Base-by-base conservation (phyloP, 2,888 invertebrate species). In the Mimachlamys varia region DNA sequence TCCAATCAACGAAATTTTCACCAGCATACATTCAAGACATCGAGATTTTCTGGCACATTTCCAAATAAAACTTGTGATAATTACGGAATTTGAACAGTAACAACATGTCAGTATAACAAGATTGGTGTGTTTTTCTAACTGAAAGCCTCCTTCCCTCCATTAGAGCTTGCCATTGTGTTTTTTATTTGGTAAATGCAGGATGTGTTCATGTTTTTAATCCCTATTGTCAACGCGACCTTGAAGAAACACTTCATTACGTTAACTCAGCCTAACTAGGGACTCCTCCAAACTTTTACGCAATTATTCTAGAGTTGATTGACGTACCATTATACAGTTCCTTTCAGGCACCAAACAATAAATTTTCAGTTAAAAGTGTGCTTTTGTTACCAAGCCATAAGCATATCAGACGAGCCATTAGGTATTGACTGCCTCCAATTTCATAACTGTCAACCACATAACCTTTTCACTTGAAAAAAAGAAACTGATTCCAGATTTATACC, bases 311-410 rank as follows among this genome's bases (percentile, higher is more conserved):
- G 76, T 33, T 76, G 76, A 76, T 76, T 76, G 76, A 33, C 76
- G 27, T 33, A 76, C 33, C 27, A 13, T 27, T 76, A 76, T 76
- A 76, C 33, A 76, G 33, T 76, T 33, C 33, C 76, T 76, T 76
- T 76, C 33, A 76, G 76, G 33, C 33, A 33, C 33, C 17, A 15
- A 76, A 76, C 33, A 33, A 76, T 76, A 76, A 76, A 76, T 27
- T 76, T 76, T 76, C 76, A 76, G 76, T 76, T 76, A 33, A 76
- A 76, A 76, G 76, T 27, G 33, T 76, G 76, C 76, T 76, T 76
- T 33, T 76, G 76, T 76, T 10, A 76, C 27, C 27, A 76, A 76
- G 33, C 76, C 27, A 33, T 76, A 76, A 76, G 62, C 62, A 62
- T 62, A 62, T 62, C 27, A 62, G 1, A n/a, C n/a, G n/a, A 5